phyloP scores from a whole-genome alignment of 2,113 vertebrate species.

The Sula dactylatra region DNA sequence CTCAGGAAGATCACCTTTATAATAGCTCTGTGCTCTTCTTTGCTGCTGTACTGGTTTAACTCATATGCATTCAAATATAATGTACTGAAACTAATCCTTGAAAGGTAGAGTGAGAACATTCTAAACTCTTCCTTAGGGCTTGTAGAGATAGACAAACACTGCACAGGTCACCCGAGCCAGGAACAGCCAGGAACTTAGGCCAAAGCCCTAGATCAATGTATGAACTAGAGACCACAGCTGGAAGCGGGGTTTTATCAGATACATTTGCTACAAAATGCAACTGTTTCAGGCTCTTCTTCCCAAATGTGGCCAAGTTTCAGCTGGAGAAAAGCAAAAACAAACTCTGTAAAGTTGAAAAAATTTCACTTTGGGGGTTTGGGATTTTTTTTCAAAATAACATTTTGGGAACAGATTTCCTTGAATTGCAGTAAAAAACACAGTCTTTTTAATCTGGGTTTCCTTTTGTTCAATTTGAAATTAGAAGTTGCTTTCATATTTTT shows the following conservation, averaged over 20 bases:
- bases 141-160: background rate
- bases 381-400: background rate
- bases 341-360: background rate
- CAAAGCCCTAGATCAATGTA: background rate
- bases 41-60: background rate
- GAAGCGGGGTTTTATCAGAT: background rate
- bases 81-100: background rate
- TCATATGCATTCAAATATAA: background rate
- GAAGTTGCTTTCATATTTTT: background rate
- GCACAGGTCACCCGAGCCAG: background rate
- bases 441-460: background rate
- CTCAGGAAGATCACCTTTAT: background rate
- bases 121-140: background rate
- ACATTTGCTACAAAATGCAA: background rate
- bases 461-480: background rate
- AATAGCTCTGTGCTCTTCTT: background rate
- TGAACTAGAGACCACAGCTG: background rate
- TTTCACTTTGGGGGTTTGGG: background rate
- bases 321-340: background rate
- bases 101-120: background rate
- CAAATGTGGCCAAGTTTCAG: background rate
- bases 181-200: background rate
- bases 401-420: background rate
- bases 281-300: background rate
- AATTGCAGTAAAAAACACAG: background rate